A percentile compares a stretch with the other conserved stretches of the same genome.
phyloP scores from a whole-genome alignment of 2,797 vertebrate species.

The Malurus splendens region DNA sequence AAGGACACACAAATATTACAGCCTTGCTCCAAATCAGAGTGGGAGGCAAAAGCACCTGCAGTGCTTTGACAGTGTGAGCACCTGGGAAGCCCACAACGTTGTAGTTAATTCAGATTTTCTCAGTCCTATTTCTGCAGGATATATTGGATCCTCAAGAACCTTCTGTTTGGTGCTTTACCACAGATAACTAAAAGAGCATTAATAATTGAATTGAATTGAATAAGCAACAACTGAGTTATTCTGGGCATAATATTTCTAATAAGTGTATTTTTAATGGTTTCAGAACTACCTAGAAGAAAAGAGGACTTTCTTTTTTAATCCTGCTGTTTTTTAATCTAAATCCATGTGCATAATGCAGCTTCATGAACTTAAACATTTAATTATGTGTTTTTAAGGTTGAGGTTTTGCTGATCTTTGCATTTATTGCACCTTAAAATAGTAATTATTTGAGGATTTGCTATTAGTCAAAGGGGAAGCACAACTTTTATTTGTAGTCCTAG shows the following conservation, averaged over 20 bases:
- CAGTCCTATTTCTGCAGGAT: background rate
- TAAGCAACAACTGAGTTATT: background rate
- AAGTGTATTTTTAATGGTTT: background rate
- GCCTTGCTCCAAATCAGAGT: background rate
- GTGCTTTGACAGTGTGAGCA: background rate
- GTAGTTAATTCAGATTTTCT: background rate
- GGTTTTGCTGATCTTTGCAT: background rate
- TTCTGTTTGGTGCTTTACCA: background rate
- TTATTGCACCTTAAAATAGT: background rate
- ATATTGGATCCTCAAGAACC: background rate
- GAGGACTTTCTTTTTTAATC: background rate
- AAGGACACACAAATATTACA: fast-evolving
- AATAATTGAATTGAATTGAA: background rate
- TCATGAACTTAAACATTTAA: background rate
- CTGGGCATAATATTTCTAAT: background rate
- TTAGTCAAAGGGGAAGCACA: background rate
- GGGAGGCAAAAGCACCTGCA: background rate
- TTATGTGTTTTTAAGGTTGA: background rate
- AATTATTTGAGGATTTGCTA: background rate
- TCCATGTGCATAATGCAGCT: background rate
- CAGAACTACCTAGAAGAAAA: background rate
- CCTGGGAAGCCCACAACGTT: background rate
- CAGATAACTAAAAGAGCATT: background rate
- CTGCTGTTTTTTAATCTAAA: background rate
- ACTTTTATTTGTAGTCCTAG: background rate